phyloP scores from a whole-genome alignment of 2,113 vertebrate species.

The Elephantulus edwardii region DNA sequence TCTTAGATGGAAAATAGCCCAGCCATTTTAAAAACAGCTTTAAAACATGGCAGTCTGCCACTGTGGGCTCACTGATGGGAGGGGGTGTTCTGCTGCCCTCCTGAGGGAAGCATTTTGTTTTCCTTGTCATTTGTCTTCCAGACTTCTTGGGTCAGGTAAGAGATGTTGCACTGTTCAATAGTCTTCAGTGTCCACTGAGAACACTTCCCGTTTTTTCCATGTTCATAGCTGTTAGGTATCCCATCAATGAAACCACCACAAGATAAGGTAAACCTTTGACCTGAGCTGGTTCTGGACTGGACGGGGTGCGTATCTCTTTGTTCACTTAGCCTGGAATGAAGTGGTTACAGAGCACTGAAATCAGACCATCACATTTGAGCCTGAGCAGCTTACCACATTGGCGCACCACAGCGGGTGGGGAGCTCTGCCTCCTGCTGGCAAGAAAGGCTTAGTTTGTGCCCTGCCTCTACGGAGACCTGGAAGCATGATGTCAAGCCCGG shows the following conservation, averaged over 20 bases:
- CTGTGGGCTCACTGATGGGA: background rate
- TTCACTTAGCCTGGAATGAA: background rate
- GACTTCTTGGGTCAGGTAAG: background rate
- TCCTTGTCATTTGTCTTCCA: background rate
- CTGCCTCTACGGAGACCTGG: too few species aligned
- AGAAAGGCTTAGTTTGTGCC: too few species aligned
- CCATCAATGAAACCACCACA: background rate
- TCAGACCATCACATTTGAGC: too few species aligned
- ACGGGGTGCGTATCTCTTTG: background rate
- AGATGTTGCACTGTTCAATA: background rate
- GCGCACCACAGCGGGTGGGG: too few species aligned
- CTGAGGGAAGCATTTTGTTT: background rate
- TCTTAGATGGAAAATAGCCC: too few species aligned
- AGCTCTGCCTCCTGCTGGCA: too few species aligned
- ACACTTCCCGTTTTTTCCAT: background rate
- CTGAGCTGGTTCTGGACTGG: background rate
- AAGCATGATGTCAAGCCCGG: too few species aligned
- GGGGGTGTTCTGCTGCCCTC: background rate
- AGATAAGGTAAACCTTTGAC: background rate
- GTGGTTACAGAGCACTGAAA: background rate
- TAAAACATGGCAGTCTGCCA: background rate
- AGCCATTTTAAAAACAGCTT: conserved; percentile 8
- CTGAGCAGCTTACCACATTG: too few species aligned
- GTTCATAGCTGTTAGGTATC: background rate
- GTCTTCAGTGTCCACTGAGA: background rate